Evolutionary conservation across 2,113 vertebrate genomes (phyloP), one percentile per base, ranked within the genome.

Genomic region (Protobothrops flavoviridis): DNA sequence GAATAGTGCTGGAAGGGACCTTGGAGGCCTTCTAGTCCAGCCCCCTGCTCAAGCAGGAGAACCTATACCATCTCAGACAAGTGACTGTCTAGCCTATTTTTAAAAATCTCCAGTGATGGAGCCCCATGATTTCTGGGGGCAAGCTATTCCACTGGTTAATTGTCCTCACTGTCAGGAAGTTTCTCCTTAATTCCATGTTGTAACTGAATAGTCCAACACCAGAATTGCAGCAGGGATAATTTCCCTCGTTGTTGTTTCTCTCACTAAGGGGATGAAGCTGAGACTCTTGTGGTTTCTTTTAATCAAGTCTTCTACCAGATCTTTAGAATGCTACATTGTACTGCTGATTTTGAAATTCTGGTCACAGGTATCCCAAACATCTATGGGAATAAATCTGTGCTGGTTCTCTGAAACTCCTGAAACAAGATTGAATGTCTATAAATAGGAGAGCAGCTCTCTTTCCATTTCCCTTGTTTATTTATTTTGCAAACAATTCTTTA

Each of bases 151-250:
- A 50, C 48, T 50, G 48, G 48, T 50, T 50, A 50, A 50, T 50
- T 50, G 48, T 50, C 48, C 48, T 50, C 48, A 50, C 48, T 50
- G 48, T 50, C 48, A 50, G 1, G 48, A 50, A 10, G 48, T 50
- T 50, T 50, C 48, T 1, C 8, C 48, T 50, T 50, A 50, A 50
- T 50, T 50, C 48, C 48, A 50, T 8, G 48, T 50, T 50, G 43
- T 11, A 0, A 0, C 9, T 93, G 3, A 55, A 39, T 8, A 43
- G 33, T 43, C 9, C 17, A 39, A 81, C 74, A 81, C 1, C 39
- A 17, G 0, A 2, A 8, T 0, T 0, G 9, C 0, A 55, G 21
- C 39, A 3, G 0, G 0, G 52, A 0, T 0, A 33, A 0, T 56
- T 11, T 87, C 3, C 89, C 0, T 26, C 53, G n/a, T 52, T 56